These are phyloP conservation scores for Acleris laterana DNA, from an alignment of 2,888 invertebrate genomes.

Conservation along the genomic window DNA sequence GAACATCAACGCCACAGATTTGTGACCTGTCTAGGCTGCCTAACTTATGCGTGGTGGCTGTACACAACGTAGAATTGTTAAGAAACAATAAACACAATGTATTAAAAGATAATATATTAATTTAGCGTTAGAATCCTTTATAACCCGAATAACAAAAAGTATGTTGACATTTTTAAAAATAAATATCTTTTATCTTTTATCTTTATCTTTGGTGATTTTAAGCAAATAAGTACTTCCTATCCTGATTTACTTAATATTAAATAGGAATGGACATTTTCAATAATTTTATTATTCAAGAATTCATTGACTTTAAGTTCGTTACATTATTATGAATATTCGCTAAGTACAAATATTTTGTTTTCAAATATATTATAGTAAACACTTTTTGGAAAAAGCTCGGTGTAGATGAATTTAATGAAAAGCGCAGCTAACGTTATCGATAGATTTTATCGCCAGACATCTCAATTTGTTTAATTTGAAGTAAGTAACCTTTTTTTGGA, in stretches of 20 bases:
- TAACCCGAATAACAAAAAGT: too few relatives aligned
- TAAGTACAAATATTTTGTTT: slow-evolving; percentile 56
- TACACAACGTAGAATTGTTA: too few relatives aligned
- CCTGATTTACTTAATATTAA: slow-evolving; percentile 51
- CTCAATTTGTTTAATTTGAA: neutral
- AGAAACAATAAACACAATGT: too few relatives aligned
- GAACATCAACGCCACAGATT: too few relatives aligned
- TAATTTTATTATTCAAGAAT: slow-evolving; percentile 48
- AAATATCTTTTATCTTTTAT: too few relatives aligned
- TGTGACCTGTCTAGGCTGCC: too few relatives aligned
- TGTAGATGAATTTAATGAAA: slow-evolving; percentile 28
- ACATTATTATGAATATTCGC: slow-evolving; percentile 49
- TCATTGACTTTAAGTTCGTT: slow-evolving; percentile 58
- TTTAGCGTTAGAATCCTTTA: too few relatives aligned
- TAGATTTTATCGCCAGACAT: slow-evolving; percentile 12
- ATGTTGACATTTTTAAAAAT: too few relatives aligned
- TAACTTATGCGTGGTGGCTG: too few relatives aligned
- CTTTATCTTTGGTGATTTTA: too few relatives aligned
- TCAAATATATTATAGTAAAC: slow-evolving; percentile 54
- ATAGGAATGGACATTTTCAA: slow-evolving; percentile 67
- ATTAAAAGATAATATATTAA: too few relatives aligned
- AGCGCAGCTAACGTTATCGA: slow-evolving; percentile 35
- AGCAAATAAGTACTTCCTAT: slow-evolving; percentile 12
- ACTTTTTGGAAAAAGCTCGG: slow-evolving; percentile 41
- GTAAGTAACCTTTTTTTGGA: neutral